Conservation (phyloP, 2,888 invertebrate genomes). For the Stramonita haemastoma region DNA sequence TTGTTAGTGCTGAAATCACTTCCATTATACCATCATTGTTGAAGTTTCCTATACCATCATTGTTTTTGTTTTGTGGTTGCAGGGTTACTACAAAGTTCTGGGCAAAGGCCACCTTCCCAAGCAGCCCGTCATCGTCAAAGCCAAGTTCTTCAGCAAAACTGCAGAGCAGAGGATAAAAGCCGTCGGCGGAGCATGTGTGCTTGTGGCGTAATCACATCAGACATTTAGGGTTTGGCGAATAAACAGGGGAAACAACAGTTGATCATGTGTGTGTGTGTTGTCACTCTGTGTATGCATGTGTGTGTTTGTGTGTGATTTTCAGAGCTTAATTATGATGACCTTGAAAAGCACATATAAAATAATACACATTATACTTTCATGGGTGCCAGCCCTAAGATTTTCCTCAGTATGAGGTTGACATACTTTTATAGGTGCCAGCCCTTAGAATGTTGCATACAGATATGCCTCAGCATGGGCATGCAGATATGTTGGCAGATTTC, state of each 20-base stretch:
- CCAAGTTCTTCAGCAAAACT: conserved; percentile 97
- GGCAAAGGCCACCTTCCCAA: conserved; percentile 98
- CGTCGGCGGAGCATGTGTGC: conserved; percentile 97
- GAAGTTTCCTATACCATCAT: not conserved
- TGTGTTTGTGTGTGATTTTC: not conserved
- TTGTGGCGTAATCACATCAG: conserved; percentile 77
- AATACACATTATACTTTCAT: no score
- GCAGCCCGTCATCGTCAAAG: conserved; percentile 98
- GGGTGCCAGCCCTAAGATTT: no score
- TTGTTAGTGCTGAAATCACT: no score
- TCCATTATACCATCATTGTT: not conserved
- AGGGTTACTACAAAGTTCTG: conserved; percentile 98
- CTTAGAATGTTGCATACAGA: no score
- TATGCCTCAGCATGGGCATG: no score
- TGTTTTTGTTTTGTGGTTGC: conserved; percentile 75
- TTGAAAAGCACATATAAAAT: no score
- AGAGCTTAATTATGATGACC: no score
- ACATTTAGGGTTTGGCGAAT: not conserved
- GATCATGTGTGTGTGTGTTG: not conserved
- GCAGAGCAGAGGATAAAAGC: conserved; percentile 98
- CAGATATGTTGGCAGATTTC: no score
- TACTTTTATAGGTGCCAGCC: no score
- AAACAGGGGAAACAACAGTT: not conserved
- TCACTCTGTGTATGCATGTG: not conserved
- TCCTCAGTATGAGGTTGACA: no score